Evolutionary conservation across 2,888 invertebrate genomes (phyloP), one percentile per base, ranked within the genome.

Genomic region (Ochropleura plecta): DNA sequence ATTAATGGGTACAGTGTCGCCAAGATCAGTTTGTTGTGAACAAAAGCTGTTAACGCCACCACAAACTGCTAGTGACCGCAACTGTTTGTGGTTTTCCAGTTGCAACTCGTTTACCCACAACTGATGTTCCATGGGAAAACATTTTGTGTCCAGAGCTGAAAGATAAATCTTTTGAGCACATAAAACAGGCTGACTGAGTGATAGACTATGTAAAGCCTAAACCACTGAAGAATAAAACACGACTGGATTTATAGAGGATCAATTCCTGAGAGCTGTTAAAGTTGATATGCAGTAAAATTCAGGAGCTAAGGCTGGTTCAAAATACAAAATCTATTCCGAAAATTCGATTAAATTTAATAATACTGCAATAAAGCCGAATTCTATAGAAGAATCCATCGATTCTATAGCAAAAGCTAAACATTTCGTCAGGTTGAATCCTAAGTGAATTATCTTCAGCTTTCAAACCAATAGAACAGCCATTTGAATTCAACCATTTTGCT

Each of bases 1-100:
- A 66, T 59, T 69, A 69, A 70, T 66, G 62, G 62, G 55, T 48
- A 67, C 70, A 80, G 69, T 80, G 84, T 81, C 81, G 10, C 62
- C 48, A 84, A 81, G 81, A 79, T 79, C 73, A 82, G 73, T 79
- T 78, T 73, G 80, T 73, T 84, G 79, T 83, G 81, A 81, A 81
- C 84, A 84, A 81, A 84, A 81, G 80, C 80, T 53, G 84, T 84
- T 84, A 81, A 79, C 66, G 44, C 57, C 20, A 70, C 73, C 84
- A 64, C 81, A 63, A 69, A 73, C 73, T 79, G 66, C 51, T 69
- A 5, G 55, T 71, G 55, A 48, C 79, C 55, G n/a, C 84, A 73
- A 73, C 66, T 73, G 69, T 84, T 84, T 79, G 81, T 81, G 80
- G 84, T 81, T 83, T 69, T 79, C 65, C 69, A 79, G 82, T 73